These are phyloP conservation scores for Ranitomeya imitator DNA, from an alignment of 2,113 vertebrate species.

Conservation along the genomic window DNA sequence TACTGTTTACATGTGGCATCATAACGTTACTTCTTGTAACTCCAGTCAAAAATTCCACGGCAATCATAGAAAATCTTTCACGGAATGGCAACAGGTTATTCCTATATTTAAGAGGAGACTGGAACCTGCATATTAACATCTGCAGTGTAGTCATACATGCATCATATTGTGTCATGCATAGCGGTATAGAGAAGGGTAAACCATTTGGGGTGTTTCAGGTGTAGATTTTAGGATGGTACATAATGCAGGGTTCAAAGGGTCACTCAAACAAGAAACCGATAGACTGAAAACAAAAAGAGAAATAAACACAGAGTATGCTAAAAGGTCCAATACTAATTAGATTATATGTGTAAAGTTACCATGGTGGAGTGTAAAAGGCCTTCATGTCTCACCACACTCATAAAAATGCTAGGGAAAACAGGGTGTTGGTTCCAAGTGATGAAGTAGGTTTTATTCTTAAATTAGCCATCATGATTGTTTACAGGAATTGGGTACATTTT, in stretches of 20 bases:
- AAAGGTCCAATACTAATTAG: not conserved
- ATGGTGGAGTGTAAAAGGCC: no score
- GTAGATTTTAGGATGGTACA: not conserved
- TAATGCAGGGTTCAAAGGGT: not conserved
- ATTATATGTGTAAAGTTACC: not conserved
- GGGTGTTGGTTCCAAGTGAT: no score
- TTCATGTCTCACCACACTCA: no score
- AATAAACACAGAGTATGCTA: not conserved
- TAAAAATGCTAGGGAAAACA: no score
- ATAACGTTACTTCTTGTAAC: slow-evolving; percentile 24
- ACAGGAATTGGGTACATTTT: not conserved
- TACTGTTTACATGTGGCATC: slow-evolving; percentile 14
- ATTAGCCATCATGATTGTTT: not conserved
- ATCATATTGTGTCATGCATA: not conserved
- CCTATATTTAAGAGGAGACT: not conserved
- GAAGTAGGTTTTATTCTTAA: not conserved
- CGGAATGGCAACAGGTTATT: not conserved
- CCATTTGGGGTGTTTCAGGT: not conserved
- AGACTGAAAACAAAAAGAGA: not conserved
- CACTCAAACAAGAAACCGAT: not conserved
- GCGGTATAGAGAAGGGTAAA: not conserved
- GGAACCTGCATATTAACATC: not conserved
- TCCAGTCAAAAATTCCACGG: slow-evolving; percentile 37
- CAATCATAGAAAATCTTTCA: slow-evolving; percentile 8
- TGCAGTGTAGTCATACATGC: not conserved